Conservation (phyloP, 2,888 invertebrate genomes). For the Callinectes sapidus region DNA sequence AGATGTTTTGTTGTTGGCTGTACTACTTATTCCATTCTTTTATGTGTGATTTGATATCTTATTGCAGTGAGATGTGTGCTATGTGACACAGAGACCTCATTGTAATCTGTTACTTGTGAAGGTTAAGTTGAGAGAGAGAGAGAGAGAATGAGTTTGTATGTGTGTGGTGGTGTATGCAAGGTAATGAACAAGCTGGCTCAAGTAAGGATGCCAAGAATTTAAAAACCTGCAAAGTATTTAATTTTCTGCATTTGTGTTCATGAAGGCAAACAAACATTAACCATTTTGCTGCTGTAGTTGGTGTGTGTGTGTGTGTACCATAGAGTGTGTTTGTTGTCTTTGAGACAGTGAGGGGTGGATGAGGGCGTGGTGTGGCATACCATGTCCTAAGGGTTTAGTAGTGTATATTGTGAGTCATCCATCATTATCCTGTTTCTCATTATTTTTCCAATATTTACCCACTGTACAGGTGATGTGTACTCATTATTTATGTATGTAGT, state of each 20-base stretch:
- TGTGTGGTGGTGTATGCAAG: background rate
- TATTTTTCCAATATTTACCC: background rate
- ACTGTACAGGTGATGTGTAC: conserved; percentile 21
- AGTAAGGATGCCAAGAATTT: background rate
- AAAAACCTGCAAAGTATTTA: background rate
- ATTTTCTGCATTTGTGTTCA: background rate
- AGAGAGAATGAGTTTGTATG: background rate
- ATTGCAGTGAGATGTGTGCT: background rate
- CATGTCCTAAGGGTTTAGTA: background rate
- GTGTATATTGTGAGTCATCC: background rate
- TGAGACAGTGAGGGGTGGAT: background rate
- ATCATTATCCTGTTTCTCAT: background rate
- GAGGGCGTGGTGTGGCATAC: background rate
- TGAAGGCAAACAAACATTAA: background rate
- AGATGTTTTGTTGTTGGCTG: background rate
- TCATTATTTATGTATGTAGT: background rate
- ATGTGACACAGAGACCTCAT: background rate
- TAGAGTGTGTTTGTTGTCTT: background rate
- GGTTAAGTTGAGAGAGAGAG: background rate
- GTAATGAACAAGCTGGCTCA: background rate
- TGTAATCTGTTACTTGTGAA: background rate
- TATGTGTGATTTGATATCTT: background rate
- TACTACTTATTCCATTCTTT: background rate
- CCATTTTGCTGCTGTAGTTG: background rate
- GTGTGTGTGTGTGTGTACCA: background rate